A percentile compares a stretch with the other conserved stretches of the same genome.
phyloP scores from a whole-genome alignment of 2,888 invertebrate genomes.

The Rhingia campestris region DNA sequence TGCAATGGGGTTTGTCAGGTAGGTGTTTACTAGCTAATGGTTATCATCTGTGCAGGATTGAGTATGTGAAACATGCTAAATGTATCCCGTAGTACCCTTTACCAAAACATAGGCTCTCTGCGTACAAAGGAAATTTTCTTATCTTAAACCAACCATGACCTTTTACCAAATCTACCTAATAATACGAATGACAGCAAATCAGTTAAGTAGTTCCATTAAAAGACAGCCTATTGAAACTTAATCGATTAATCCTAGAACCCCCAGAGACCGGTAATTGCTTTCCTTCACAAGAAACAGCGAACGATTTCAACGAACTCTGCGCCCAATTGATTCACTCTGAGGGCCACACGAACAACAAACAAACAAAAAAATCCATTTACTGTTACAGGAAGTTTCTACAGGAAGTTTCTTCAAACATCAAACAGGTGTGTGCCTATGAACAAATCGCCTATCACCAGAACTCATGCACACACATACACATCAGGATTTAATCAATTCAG shows the following conservation, averaged over 20 bases:
- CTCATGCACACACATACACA: conserved; percentile 13
- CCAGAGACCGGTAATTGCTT: conserved; percentile 5
- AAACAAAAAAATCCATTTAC: conserved; percentile 15
- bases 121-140: too few species aligned
- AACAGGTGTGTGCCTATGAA: background rate
- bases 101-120: too few species aligned
- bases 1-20: too few species aligned
- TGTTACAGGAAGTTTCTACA: background rate
- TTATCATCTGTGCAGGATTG: too few species aligned
- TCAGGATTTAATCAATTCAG: conserved; percentile 22
- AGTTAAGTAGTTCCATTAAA: background rate
- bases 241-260: background rate
- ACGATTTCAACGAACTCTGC: background rate
- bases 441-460: conserved; percentile 3
- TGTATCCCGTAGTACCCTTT: too few species aligned
- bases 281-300: background rate
- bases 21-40: too few species aligned
- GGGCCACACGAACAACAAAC: background rate
- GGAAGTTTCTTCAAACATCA: background rate
- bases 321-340: background rate
- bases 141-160: too few species aligned
- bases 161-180: background rate
- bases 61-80: too few species aligned
- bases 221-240: background rate
- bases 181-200: background rate